These are phyloP conservation scores for Caenorhabditis sp. DNA, from an alignment of 2,888 invertebrate genomes.

Conservation along the genomic window DNA sequence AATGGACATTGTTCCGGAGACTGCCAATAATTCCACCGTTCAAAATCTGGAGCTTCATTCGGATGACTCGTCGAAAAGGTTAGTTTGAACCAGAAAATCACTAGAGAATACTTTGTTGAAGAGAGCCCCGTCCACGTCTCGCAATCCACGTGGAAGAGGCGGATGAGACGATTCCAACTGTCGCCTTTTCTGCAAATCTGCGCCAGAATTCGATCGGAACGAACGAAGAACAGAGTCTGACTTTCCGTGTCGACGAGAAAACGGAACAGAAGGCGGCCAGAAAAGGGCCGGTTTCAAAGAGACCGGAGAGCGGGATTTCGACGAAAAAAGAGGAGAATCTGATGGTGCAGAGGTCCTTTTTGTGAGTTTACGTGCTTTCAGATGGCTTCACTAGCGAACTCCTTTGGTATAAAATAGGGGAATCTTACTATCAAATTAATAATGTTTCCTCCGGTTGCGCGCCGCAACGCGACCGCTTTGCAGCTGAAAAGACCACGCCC, in stretches of 20 bases:
- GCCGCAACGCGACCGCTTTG: no score
- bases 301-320: neutral
- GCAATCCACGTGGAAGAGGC: slow-evolving; percentile 40
- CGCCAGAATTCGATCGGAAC: slow-evolving; percentile 7
- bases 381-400: no score
- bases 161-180: neutral
- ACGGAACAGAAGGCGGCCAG: neutral
- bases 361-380: slow-evolving; percentile 24
- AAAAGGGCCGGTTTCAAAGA: neutral
- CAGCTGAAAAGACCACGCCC: no score
- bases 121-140: slow-evolving; percentile 22
- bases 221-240: slow-evolving; percentile 36
- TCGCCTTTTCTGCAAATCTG: neutral
- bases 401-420: no score
- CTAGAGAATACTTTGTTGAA: neutral
- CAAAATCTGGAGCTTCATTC: neutral
- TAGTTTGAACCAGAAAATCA: no score
- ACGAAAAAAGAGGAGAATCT: neutral
- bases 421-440: neutral
- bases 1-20: neutral
- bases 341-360: slow-evolving; percentile 33
- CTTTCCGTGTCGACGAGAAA: slow-evolving; percentile 38
- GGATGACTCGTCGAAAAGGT: slow-evolving; percentile 28
- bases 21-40: neutral
- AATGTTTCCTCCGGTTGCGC: no score